These are phyloP conservation scores for Drosophila mayri DNA, from an alignment of 1,140 invertebrate genomes.

Conservation along the genomic window DNA sequence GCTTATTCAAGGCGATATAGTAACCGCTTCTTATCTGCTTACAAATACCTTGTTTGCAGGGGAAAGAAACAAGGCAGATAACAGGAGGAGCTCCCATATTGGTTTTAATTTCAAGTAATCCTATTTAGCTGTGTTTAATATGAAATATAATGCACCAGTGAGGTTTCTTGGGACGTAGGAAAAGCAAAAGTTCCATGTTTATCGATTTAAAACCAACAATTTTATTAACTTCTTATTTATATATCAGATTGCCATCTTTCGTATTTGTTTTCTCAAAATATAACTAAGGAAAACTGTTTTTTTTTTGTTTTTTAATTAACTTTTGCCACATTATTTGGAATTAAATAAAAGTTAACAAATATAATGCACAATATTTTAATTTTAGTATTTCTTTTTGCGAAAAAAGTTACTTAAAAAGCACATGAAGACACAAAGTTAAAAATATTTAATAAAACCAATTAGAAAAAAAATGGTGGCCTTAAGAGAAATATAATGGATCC, in stretches of 20 bases:
- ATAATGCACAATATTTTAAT: too few relatives aligned
- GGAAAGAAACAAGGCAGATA: background rate
- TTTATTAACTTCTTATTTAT: background rate
- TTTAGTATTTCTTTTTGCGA: too few relatives aligned
- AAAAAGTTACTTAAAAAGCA: too few relatives aligned
- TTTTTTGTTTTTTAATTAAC: too few relatives aligned
- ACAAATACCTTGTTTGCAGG: conserved; percentile 5
- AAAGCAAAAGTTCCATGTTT: background rate
- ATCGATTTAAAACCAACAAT: background rate
- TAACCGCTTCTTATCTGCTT: conserved; percentile 7
- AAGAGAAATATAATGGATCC: background rate
- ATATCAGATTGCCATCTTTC: too few relatives aligned
- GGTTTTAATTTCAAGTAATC: conserved; percentile 3
- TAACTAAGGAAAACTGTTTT: background rate
- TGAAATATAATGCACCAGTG: background rate
- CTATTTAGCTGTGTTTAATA: background rate
- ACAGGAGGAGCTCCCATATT: background rate
- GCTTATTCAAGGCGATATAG: conserved; percentile 1
- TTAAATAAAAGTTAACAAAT: background rate
- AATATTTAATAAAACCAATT: too few relatives aligned
- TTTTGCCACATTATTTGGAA: background rate
- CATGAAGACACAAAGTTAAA: too few relatives aligned
- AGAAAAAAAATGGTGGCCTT: too few relatives aligned
- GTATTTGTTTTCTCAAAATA: too few relatives aligned
- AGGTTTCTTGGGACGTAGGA: background rate